Percentiles rank a stretch among this genome's conserved stretches.
Conservation (phyloP, 2,888 invertebrate genomes). For the Zeuzera pyrina region DNA sequence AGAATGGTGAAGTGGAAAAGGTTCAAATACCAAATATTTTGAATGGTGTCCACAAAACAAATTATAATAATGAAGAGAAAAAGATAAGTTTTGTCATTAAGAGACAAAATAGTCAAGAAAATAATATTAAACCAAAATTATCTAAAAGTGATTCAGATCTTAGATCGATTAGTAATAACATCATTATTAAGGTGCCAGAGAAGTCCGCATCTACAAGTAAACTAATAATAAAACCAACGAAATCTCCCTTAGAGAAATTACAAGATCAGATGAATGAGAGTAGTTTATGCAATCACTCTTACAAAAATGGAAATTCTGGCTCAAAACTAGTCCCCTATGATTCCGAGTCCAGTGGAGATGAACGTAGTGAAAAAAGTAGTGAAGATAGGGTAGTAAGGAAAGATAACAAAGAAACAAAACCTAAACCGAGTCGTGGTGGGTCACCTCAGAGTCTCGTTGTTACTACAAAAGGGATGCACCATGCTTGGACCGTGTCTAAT, state of each 20-base stretch:
- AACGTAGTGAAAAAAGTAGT: slow-evolving; percentile 25
- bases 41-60: slow-evolving; percentile 42
- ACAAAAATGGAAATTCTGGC: slow-evolving; percentile 35
- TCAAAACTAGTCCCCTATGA: slow-evolving; percentile 74
- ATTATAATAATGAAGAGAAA: slow-evolving; percentile 44
- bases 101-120: slow-evolving; percentile 41
- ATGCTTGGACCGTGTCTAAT: slow-evolving; percentile 59
- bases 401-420: too few relatives aligned
- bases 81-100: slow-evolving; percentile 49
- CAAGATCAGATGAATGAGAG: slow-evolving; percentile 62
- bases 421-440: slow-evolving; percentile 44
- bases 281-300: slow-evolving; percentile 31
- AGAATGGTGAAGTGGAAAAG: slow-evolving; percentile 62
- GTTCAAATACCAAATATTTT: slow-evolving; percentile 40
- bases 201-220: slow-evolving; percentile 40
- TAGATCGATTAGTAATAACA: slow-evolving; percentile 23
- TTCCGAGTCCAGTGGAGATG: slow-evolving; percentile 70
- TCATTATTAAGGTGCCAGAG: slow-evolving; percentile 29
- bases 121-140: slow-evolving; percentile 32
- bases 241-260: slow-evolving; percentile 56
- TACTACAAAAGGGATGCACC: slow-evolving; percentile 52
- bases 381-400: slow-evolving; percentile 26
- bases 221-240: slow-evolving; percentile 41
- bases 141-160: slow-evolving; percentile 46
- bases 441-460: slow-evolving; percentile 43